Conservation (phyloP, 2,113 vertebrate genomes). For the Octodon degus region DNA sequence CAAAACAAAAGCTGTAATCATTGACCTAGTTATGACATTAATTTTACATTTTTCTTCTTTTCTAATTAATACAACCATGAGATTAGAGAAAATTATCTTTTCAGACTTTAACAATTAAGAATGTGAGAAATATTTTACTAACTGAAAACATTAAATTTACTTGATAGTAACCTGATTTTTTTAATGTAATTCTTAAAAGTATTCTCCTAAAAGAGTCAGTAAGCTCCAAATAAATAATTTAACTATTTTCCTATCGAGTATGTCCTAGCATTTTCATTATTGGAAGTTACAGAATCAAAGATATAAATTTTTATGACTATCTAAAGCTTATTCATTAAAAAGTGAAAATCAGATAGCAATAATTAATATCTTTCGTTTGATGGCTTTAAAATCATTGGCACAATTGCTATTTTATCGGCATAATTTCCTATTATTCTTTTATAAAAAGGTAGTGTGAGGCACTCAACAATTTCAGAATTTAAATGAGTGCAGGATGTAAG, state of each 20-base stretch:
- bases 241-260: not conserved
- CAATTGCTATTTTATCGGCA: not conserved
- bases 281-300: constrained; percentile 7
- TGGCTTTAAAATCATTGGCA: constrained; percentile 3
- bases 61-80: constrained; percentile 54
- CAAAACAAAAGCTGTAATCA: not conserved
- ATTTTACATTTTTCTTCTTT: constrained; percentile 57
- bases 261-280: not conserved
- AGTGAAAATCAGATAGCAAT: not conserved
- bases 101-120: constrained; percentile 45
- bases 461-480: constrained; percentile 23
- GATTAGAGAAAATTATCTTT: not conserved
- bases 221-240: not conserved
- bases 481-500: not conserved
- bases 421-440: not conserved
- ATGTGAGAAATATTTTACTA: constrained; percentile 34
- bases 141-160: not conserved
- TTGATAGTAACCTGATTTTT: not conserved
- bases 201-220: not conserved
- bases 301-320: not conserved
- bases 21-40: not conserved
- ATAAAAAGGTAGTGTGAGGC: not conserved
- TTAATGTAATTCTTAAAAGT: not conserved
- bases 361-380: constrained; percentile 34
- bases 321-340: constrained; percentile 36